Evolutionary conservation across 2,888 invertebrate species (phyloP).

Genomic region (Drosophila maculinotata): DNA sequence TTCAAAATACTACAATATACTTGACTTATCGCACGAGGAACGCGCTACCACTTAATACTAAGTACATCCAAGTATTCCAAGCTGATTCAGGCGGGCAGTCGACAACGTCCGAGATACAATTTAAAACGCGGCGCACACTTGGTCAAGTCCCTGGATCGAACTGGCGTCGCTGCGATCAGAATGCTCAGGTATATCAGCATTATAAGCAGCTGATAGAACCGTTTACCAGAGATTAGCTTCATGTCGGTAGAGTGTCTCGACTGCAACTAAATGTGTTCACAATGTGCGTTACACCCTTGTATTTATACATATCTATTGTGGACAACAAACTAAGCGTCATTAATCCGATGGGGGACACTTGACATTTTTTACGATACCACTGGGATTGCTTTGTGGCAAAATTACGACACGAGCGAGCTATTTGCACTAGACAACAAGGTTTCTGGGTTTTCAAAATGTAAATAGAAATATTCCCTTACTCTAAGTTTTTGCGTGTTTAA

Average conservation of each 20-base stretch:
- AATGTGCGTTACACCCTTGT: slow-evolving; percentile 11
- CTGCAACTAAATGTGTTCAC: slow-evolving; percentile 30
- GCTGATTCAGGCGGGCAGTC: slow-evolving; percentile 41
- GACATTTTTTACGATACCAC: slow-evolving; percentile 18
- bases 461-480: slow-evolving; percentile 20
- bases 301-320: slow-evolving; percentile 10
- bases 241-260: slow-evolving; percentile 23
- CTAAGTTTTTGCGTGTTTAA: neutral
- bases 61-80: slow-evolving; percentile 6
- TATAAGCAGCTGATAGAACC: slow-evolving; percentile 28
- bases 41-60: slow-evolving; percentile 5
- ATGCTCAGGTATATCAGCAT: slow-evolving; percentile 26
- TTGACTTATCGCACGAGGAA: slow-evolving; percentile 2
- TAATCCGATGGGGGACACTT: slow-evolving; percentile 24
- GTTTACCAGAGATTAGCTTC: slow-evolving; percentile 23
- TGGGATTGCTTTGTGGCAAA: slow-evolving; percentile 30
- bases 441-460: too few species aligned
- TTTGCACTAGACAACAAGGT: too few species aligned
- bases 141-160: neutral
- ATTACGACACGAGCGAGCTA: slow-evolving; percentile 5
- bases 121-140: slow-evolving; percentile 40
- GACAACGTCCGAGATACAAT: slow-evolving; percentile 56
- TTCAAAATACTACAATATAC: neutral
- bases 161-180: slow-evolving; percentile 12
- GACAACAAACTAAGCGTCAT: neutral